A percentile compares a stretch with the other conserved stretches of the same genome.
phyloP scores from a whole-genome alignment of 2,113 vertebrate genomes.

The Thunnus maccoyii region DNA sequence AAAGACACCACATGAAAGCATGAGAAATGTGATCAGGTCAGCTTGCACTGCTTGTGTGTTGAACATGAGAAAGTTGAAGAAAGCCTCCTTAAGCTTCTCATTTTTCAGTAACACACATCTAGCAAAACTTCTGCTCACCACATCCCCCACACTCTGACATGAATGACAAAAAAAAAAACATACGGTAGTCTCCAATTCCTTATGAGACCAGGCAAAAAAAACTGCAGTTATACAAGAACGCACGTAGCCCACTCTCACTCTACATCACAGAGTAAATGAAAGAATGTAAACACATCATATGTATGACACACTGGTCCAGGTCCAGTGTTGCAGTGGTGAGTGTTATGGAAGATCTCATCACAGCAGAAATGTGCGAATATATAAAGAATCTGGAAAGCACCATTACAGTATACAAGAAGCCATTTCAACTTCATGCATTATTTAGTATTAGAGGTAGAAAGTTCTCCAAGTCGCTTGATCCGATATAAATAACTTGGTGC shows the following conservation, averaged over 20 bases:
- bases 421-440: constrained; percentile 29
- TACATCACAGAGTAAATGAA: neutral
- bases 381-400: neutral
- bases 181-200: neutral
- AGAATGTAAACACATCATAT: neutral
- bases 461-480: neutral
- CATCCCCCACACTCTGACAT: neutral
- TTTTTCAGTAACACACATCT: too few relatives aligned
- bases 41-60: neutral
- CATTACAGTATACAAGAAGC: constrained; percentile 8
- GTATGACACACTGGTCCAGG: too few relatives aligned
- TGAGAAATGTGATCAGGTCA: neutral
- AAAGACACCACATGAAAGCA: neutral
- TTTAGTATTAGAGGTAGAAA: constrained; percentile 16
- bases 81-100: neutral
- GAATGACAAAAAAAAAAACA: neutral
- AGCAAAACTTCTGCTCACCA: too few relatives aligned
- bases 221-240: neutral
- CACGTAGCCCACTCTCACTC: neutral
- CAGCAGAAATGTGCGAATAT: neutral
- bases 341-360: neutral
- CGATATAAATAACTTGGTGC: constrained; percentile 30
- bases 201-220: neutral
- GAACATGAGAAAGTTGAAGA: neutral
- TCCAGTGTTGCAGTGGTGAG: too few relatives aligned